Percentiles rank a stretch among this genome's conserved stretches.
Evolutionary conservation across 2,888 invertebrate species (phyloP).

Genomic region (Tetheella fluctuosa): DNA sequence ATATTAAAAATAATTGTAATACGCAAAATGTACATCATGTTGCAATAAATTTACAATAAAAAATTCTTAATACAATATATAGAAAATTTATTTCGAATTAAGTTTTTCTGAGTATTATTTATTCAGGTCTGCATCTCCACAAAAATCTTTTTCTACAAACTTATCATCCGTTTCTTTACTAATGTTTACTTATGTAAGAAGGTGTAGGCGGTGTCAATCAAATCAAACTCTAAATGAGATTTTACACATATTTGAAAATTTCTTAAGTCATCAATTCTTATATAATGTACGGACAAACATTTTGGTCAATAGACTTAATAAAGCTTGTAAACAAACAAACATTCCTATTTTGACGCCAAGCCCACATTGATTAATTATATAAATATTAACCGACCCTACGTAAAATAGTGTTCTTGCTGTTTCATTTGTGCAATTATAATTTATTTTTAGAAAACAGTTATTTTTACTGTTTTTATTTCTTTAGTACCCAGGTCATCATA

Average conservation of each 20-base stretch:
- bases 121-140: too few relatives aligned
- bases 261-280: not conserved
- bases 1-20: too few relatives aligned
- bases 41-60: too few relatives aligned
- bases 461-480: too few relatives aligned
- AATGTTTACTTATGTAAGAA: not conserved
- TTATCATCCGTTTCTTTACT: not conserved
- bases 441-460: not conserved
- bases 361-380: not conserved
- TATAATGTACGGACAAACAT: not conserved
- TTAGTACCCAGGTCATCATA: too few relatives aligned
- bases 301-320: slow-evolving; percentile 8
- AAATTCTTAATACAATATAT: too few relatives aligned
- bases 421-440: too few relatives aligned
- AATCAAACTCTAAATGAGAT: not conserved
- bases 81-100: too few relatives aligned
- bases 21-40: too few relatives aligned
- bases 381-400: not conserved
- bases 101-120: too few relatives aligned
- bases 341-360: slow-evolving; percentile 7
- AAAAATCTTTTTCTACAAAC: too few relatives aligned
- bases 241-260: not conserved
- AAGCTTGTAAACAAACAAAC: slow-evolving; percentile 9
- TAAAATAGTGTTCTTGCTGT: too few relatives aligned
- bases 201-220: slow-evolving; percentile 2